Evolutionary conservation across 2,797 vertebrate species (phyloP).

Genomic region (Ataeniobius toweri): DNA sequence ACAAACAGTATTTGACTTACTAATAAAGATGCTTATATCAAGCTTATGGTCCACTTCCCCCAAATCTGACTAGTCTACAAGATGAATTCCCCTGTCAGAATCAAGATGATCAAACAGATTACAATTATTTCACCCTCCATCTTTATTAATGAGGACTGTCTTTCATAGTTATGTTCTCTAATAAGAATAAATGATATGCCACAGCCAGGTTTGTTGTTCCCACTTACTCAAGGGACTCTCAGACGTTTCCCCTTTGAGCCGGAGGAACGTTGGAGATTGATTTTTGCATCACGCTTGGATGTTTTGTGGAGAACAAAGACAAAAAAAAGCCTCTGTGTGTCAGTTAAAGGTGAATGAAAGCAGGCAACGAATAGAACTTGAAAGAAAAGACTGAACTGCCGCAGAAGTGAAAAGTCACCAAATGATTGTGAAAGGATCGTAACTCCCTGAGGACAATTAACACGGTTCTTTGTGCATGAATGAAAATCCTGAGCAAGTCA

Average conservation of each 20-base stretch:
- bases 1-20: constrained; percentile 75
- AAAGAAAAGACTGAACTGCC: constrained; percentile 67
- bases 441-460: constrained; percentile 77
- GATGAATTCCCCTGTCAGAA: constrained; percentile 86
- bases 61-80: constrained; percentile 81
- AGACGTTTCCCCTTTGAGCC: constrained; percentile 70
- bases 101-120: constrained; percentile 88
- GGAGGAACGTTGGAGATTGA: constrained; percentile 63
- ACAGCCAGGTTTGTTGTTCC: constrained; percentile 81
- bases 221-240: constrained; percentile 64
- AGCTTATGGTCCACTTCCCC: constrained; percentile 86
- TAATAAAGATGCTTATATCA: constrained; percentile 84
- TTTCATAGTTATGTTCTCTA: constrained; percentile 85
- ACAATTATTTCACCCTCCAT: constrained; percentile 86
- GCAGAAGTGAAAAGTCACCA: constrained; percentile 74
- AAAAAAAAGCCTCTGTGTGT: constrained; percentile 21
- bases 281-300: constrained; percentile 56
- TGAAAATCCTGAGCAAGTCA: constrained; percentile 72
- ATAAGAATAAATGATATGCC: constrained; percentile 87
- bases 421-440: constrained; percentile 73
- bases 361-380: constrained; percentile 62
- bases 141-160: constrained; percentile 88
- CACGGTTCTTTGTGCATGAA: constrained; percentile 76
- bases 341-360: constrained; percentile 54
- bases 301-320: constrained; percentile 65